Base-by-base conservation (phyloP, 2,797 vertebrate genomes). In the Spinus pinus region DNA sequence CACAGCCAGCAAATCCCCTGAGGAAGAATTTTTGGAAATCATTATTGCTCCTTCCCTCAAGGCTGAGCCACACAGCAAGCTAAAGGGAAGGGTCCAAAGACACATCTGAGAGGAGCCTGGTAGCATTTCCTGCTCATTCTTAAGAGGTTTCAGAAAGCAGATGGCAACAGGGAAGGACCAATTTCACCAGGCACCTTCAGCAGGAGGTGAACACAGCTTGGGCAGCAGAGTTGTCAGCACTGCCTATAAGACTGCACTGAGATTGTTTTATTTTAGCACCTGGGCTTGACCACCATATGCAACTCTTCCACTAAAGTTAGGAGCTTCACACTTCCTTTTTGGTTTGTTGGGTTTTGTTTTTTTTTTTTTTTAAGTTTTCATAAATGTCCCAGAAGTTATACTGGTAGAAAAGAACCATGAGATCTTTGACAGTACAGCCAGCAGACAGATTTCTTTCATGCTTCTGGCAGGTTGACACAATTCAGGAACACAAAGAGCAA, bases 111-210 rank as follows among this genome's bases (percentile, higher is more conserved):
- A 87, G 14, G 12, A 91, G 30, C 18, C 67, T 57, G 27, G 33
- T 50, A 46, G 37, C 33, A 31, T 22, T 91, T 93, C 54, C 44
- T 24, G 35, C 58, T 74, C 22, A 9, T 37, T 84, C 24, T 67
- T 79, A 72, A 70, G 70, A 73, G 61, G 25, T 20, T 88, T 88
- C 58, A 73, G 37, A 92, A 71, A 81, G 71, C 53, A 93, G 71
- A 70, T 22, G 20, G 81, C 37, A 91, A 58, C 0, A 0, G 25
- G 20, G 27, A 84, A 51, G 23, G 42, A 31, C 39, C 1, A 4
- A 25, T 86, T 82, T 83, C 72, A 79, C 23, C 35, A 81, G 46
- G 49, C 31, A 80, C 27, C 33, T 74, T 66, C 7, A 28, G 23
- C 37, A 88, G 35, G 30, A 88, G 37, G 47, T 44, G 41, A 56